Evolutionary conservation across 2,797 vertebrate species (phyloP).

Genomic region (Sparus aurata): DNA sequence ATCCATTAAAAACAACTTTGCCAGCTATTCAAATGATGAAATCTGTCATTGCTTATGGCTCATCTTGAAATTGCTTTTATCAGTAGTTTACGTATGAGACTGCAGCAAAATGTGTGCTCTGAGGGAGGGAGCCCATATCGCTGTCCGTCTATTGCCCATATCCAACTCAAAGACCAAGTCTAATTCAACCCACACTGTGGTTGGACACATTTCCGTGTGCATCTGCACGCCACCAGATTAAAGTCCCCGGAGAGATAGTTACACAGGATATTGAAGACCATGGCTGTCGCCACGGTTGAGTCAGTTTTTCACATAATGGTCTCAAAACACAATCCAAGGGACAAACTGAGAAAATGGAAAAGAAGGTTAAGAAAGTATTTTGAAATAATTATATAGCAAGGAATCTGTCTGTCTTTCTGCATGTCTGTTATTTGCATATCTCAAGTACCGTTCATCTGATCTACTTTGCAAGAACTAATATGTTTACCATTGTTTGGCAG

Average conservation of each 20-base stretch:
- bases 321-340: background rate
- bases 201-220: conserved; percentile 5
- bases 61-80: conserved; percentile 33
- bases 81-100: conserved; percentile 1
- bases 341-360: background rate
- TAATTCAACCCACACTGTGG: conserved; percentile 9
- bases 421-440: no score
- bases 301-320: conserved; percentile 7
- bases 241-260: background rate
- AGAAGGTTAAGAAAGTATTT: background rate
- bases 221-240: background rate
- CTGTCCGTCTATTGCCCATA: conserved; percentile 5
- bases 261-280: conserved; percentile 19
- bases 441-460: no score
- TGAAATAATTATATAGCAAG: no score
- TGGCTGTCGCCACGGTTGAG: background rate
- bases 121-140: conserved; percentile 8
- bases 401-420: no score
- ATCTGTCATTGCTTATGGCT: conserved; percentile 22
- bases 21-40: conserved; percentile 29
- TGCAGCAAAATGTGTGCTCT: conserved; percentile 40
- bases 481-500: no score
- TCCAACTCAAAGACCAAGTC: conserved; percentile 6
- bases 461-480: no score
- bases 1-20: conserved; percentile 37